Evolutionary conservation across 2,888 invertebrate genomes (phyloP).

Genomic region (Ernsta delagoae): DNA sequence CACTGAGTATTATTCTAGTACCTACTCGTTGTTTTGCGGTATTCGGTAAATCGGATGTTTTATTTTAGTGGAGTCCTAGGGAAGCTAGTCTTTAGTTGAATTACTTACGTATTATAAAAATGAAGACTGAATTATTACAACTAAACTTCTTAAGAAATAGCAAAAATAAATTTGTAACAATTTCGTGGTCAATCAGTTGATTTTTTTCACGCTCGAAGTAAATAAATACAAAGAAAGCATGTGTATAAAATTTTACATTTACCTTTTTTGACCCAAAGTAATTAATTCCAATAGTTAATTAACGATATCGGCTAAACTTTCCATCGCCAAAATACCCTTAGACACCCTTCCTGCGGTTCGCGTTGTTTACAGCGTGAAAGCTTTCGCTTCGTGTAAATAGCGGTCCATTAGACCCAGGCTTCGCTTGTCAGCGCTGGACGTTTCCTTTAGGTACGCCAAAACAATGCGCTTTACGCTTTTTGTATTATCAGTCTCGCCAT

Average conservation of each 20-base stretch:
- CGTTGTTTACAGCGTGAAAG: slow-evolving; percentile 56
- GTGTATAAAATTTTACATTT: background rate
- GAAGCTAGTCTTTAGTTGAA: too few species aligned
- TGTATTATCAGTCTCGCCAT: slow-evolving; percentile 60
- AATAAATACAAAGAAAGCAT: too few species aligned
- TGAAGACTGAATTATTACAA: too few species aligned
- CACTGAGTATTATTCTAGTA: too few species aligned
- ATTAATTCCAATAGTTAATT: slow-evolving; percentile 17
- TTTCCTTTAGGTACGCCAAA: slow-evolving; percentile 59
- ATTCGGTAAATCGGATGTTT: too few species aligned
- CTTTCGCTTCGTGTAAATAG: slow-evolving; percentile 64
- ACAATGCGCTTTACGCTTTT: slow-evolving; percentile 78
- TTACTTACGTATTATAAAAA: too few species aligned
- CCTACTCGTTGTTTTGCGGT: too few species aligned
- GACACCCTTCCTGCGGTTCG: slow-evolving; percentile 40
- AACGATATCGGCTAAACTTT: slow-evolving; percentile 17
- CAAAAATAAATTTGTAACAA: too few species aligned
- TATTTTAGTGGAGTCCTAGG: too few species aligned
- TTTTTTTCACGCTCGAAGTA: too few species aligned
- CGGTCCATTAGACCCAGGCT: slow-evolving; percentile 67
- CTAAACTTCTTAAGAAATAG: too few species aligned
- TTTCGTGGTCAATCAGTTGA: too few species aligned
- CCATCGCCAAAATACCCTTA: slow-evolving; percentile 22
- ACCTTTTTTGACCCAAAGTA: background rate
- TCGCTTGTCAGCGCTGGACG: slow-evolving; percentile 59